A percentile compares a stretch with the other conserved stretches of the same genome.
Evolutionary conservation across 2,888 invertebrate genomes (phyloP).

Genomic region (Dichetophora obliterata): DNA sequence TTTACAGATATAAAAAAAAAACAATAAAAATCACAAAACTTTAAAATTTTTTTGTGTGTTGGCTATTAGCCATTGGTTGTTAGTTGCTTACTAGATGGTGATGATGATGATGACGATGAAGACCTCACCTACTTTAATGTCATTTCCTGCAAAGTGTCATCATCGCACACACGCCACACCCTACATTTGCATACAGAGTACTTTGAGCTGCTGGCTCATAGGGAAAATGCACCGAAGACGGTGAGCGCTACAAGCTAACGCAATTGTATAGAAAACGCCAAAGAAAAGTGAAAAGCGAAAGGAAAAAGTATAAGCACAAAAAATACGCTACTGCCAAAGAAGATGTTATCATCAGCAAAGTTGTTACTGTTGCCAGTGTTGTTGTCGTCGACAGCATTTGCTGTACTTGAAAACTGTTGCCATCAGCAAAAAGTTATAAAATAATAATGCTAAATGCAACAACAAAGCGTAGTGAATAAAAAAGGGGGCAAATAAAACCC

Average conservation of each 20-base stretch:
- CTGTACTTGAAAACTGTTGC: conserved; percentile 25
- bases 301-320: neutral
- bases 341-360: neutral
- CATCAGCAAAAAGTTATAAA: conserved; percentile 27
- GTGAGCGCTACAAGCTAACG: neutral
- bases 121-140: conserved; percentile 33
- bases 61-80: no score
- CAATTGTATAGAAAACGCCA: neutral
- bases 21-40: neutral
- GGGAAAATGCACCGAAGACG: neutral
- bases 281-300: neutral
- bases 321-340: neutral
- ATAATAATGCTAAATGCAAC: conserved; percentile 12
- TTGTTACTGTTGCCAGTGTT: neutral
- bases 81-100: no score
- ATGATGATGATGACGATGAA: neutral
- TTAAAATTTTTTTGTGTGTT: neutral
- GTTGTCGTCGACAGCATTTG: conserved; percentile 24
- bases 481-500: neutral
- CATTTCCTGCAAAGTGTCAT: conserved; percentile 33
- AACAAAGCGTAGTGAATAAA: neutral
- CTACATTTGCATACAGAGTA: conserved; percentile 17
- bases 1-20: neutral
- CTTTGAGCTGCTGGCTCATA: neutral
- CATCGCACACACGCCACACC: conserved; percentile 16